Conservation (phyloP, 2,113 vertebrate genomes). For the Cichladusa arquata region DNA sequence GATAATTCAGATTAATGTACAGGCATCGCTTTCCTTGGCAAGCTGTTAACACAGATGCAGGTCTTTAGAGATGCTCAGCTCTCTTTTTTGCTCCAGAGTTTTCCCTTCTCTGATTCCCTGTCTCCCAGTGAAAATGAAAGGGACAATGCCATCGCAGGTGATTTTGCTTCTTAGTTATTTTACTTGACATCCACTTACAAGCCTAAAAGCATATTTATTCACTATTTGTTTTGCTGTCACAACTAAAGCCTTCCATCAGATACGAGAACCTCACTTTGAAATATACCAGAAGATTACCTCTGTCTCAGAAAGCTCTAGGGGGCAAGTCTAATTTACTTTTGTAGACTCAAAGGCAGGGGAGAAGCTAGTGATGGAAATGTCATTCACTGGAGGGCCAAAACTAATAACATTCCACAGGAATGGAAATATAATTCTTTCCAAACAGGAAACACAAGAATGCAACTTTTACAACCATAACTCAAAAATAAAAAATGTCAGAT, state of each 20-base stretch:
- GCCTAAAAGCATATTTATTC: constrained; percentile 2
- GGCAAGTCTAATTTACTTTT: constrained; percentile 6
- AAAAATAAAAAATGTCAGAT: background rate
- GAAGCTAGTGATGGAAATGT: background rate
- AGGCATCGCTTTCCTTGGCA: background rate
- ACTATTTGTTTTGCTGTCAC: constrained; percentile 7
- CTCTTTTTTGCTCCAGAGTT: background rate
- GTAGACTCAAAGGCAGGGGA: background rate
- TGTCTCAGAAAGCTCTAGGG: constrained; percentile 1
- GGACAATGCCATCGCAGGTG: background rate
- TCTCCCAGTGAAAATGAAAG: constrained; percentile 2
- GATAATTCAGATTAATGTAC: constrained; percentile 46
- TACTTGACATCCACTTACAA: background rate
- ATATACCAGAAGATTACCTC: background rate
- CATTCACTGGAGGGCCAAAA: background rate
- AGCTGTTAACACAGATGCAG: constrained; percentile 23
- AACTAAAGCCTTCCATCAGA: background rate
- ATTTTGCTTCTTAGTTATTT: constrained; percentile 7
- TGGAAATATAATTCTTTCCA: background rate
- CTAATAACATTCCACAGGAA: constrained; percentile 1
- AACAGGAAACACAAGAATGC: background rate
- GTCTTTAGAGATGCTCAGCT: background rate
- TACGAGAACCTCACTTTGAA: background rate
- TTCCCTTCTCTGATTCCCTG: background rate
- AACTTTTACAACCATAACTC: background rate